Base-by-base conservation (phyloP, 1,140 invertebrate genomes). In the Heterodera schachtii region DNA sequence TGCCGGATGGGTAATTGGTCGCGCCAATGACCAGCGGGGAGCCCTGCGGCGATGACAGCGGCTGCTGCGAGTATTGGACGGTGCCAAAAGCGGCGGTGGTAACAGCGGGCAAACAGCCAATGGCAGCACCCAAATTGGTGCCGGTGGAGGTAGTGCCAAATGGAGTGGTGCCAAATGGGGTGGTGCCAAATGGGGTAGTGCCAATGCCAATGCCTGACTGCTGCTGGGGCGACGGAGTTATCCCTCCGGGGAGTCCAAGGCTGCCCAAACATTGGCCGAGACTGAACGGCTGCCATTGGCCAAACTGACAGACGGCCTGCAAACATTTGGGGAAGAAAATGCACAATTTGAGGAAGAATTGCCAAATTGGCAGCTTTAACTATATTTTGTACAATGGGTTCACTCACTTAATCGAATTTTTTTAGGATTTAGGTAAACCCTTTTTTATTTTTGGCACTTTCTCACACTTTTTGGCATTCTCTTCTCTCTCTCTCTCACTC, bases 221-320 rank as follows among this genome's bases (percentile, higher is more conserved):
- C 31, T 31, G 31, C 31, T 31, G 31, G 31, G 31, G 31, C 13
- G 57, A 64, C 16, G 57, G 57, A 5, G 57, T 64, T 64, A 19
- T 64, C 4, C 57, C 57, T 19, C 11, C 57, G 52, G 52, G 52
- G 4, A 64, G 21, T 19, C 75, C 75, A 19, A 57, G 44, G 1
- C 57, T n/a, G 75, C 75, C 66, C 66, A 64, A 44, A 57, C 75
- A 76, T 9, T 41, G 75, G 16, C 75, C 75, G 21, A 76, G 75
- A 41, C 43, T 57, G 11, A 57, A n/a, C 41, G 75, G 75, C 8
- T 57, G 47, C 75, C 75, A 76, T 60, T 76, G 75, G 44, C 46
- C 49, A 44, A 43, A 43, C 44, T 57, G 49, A 21, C 75, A 76
- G 5, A 75, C 43, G 21, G 74, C 46, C 74, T 75, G 7, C 47